Base-by-base conservation (phyloP, 1,140 invertebrate genomes). In the Drosophila trapezifrons region DNA sequence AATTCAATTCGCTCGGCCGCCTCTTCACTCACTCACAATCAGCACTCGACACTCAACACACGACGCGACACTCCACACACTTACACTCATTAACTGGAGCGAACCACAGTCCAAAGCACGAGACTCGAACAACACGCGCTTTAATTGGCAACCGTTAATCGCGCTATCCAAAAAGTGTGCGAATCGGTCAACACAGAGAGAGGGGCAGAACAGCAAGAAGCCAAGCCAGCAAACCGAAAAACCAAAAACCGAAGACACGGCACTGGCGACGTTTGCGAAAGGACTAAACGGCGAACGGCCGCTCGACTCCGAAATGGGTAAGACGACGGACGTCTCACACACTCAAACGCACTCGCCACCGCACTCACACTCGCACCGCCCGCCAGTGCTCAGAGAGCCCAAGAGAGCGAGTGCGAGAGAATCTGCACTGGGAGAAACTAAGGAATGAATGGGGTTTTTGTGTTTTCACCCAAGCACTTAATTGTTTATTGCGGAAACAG, bases 241-340 rank as follows among this genome's bases (percentile, higher is more conserved):
- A 59, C 55, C 67, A 56, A 76, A 72, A 52, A 37, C 70, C 64
- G 75, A 78, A 87, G 72, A 83, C 79, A 87, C 82, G 79, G 80
- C 82, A 80, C 83, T 85, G 83, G 78, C 76, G 83, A 86, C 83
- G 83, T 79, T 86, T 86, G 83, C 64, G 79, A 86, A 87, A 87
- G 83, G 83, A 87, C 83, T 87, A 87, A 85, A 85, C 72, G 55
- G 73, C 67, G 69, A 74, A 80, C 57, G 78, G 59, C 70, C 76
- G 76, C 71, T 59, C 74, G 66, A 78, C 74, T 87, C 80, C 56
- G 51, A 51, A 70, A 52, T 80, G 80, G 79, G 59, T 87, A 87
- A 87, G 83, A 87, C 81, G 80, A 76, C 78, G 54, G 69, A 37
- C 58, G 69, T 54, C 51, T 54, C 51, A 20, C 62, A 46, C 62